A percentile compares a stretch with the other conserved stretches of the same genome.
Evolutionary conservation across 2,113 vertebrate species (phyloP).

Genomic region (Osmerus mordax): DNA sequence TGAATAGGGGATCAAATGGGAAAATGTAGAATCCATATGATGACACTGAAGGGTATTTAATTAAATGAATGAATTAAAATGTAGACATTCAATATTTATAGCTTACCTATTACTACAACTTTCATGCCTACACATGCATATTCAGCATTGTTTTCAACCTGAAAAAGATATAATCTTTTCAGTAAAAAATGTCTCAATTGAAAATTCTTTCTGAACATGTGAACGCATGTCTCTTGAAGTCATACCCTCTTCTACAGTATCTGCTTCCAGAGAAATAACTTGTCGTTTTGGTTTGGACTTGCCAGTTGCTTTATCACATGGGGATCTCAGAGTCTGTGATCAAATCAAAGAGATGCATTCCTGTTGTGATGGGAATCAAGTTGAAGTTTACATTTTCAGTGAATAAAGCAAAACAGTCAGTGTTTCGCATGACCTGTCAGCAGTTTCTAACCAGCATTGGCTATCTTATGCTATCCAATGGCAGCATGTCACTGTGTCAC

Average conservation of each 20-base stretch:
- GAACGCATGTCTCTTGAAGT: background rate
- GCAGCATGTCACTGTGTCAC: too few species aligned
- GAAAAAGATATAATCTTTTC: too few species aligned
- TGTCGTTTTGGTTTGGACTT: background rate
- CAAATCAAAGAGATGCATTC: conserved; percentile 10
- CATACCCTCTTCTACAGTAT: background rate
- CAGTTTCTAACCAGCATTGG: background rate
- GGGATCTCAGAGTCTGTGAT: background rate
- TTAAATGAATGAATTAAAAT: too few species aligned
- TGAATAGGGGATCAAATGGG: too few species aligned
- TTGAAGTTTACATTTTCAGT: background rate
- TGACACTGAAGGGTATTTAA: too few species aligned
- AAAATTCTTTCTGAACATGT: background rate
- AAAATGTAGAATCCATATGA: too few species aligned
- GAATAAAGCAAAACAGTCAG: conserved; percentile 2
- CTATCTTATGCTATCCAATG: background rate
- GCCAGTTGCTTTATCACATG: background rate
- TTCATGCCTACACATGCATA: too few species aligned
- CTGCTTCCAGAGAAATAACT: background rate
- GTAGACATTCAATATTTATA: too few species aligned
- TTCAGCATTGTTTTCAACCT: too few species aligned
- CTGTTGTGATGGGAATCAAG: conserved; percentile 34
- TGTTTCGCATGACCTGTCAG: background rate
- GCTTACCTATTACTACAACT: too few species aligned
- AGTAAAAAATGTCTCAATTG: background rate